Base-by-base conservation (phyloP, 2,113 vertebrate species). In the Octodon degus region DNA sequence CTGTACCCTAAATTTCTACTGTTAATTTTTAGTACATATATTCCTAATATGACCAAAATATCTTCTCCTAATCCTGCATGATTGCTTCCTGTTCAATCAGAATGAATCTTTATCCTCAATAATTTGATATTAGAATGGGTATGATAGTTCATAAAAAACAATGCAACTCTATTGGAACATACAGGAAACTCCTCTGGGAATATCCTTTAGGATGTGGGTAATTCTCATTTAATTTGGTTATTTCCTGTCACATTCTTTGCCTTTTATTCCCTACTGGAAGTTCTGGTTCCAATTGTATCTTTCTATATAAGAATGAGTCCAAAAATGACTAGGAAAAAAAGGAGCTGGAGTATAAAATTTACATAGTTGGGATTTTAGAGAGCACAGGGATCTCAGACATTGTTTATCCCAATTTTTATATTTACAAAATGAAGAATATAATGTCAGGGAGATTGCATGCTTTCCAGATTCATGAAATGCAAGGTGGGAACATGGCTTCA, bases 1-100 rank as follows among this genome's bases (percentile, higher is more conserved):
- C 37, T 90, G 30, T 63, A 86, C 55, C 43, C 17, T 94, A 89
- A 95, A 5, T 76, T 72, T 91, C 94, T 92, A 53, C 12, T 6
- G 14, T 27, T 72, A 47, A 72, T 89, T 17, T 92, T 63, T 82
- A 76, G n/a, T 96, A 43, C 65, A 27, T 9, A 95, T 43, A 72
- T 94, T 94, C 89, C 30, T 93, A 82, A 11, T 79, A 96, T 0
- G 0, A 16, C 77, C 65, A 97, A 94, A 96, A 70, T 72, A 94
- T 81, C 74, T 95, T 63, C 72, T 95, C 76, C 74, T 62, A 43
- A 20, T 90, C 92, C 62, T 90, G 58, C 8, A 62, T 62, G 47
- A 79, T 80, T 92, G n/a, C 77, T 90, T 94, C n/a, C 17, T 17
- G 37, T 5, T 74, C 30, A 50, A 53, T 95, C 14, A 84, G 83